These are phyloP conservation scores for Nasonovia ribisnigri DNA, from an alignment of 2,888 invertebrate species.

Conservation along the genomic window DNA sequence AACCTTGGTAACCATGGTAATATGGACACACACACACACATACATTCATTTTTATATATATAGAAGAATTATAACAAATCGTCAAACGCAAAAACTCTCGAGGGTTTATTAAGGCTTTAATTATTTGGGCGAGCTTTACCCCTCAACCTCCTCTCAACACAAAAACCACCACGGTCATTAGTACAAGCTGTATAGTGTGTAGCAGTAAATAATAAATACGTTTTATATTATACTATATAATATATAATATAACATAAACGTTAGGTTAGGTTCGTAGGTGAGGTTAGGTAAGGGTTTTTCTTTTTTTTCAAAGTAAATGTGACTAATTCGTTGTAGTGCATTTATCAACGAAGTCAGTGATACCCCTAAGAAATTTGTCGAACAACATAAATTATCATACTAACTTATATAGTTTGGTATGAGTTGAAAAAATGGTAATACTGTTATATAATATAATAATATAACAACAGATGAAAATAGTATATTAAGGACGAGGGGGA, in stretches of 20 bases:
- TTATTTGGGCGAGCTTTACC: not conserved
- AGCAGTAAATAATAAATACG: no score
- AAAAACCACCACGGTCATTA: no score
- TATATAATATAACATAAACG: no score
- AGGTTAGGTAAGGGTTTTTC: not conserved
- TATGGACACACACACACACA: no score
- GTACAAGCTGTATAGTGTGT: no score
- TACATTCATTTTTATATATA: no score
- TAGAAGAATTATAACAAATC: no score
- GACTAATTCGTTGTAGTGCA: not conserved
- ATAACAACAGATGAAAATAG: not conserved
- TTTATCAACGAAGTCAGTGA: not conserved
- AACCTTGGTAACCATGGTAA: no score
- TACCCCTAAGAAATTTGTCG: not conserved
- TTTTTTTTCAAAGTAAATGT: not conserved
- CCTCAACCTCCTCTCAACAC: no score
- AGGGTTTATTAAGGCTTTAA: not conserved
- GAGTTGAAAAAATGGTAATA: not conserved
- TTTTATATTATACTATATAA: no score
- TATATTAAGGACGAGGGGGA: not conserved
- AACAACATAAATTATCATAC: not conserved
- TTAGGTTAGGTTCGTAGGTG: no score
- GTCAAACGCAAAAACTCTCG: not conserved
- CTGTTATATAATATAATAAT: not conserved
- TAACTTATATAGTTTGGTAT: not conserved